Base-by-base conservation (phyloP, 2,113 vertebrate species). In the Eonycteris spelaea region DNA sequence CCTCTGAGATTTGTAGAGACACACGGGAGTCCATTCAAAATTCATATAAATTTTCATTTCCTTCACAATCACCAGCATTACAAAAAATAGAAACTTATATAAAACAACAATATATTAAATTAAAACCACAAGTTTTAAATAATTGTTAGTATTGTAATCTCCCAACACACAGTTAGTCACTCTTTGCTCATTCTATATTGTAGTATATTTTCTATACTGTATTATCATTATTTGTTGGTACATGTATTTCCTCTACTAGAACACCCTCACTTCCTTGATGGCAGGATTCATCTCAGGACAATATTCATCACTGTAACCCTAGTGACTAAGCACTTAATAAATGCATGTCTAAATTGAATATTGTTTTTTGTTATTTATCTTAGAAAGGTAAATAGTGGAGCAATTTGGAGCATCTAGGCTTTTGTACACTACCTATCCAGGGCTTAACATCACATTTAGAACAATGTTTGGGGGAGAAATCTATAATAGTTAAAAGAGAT, bases 401-500 rank as follows among this genome's bases (percentile, higher is more conserved):
- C 38, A 80, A 57, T 55, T 35, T 51, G 53, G 71, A 21, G 15
- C 35, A 74, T 51, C 45, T 51, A 59, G 5, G 38, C 18, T 90
- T 88, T 59, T 68, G 24, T 59, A 63, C 61, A 83, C 28, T 38
- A 80, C 59, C 38, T 75, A 33, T 28, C 33, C 78, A 68, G 35
- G n/a, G 48, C 21, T 88, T 35, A 96, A 59, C 7, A 75, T 6
- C 48, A 83, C 21, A 95, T 43, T 95, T 79, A 95, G 73, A 78
- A 90, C 9, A 77, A 43, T 26, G 21, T 53, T 55, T 74, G 28
- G 22, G 53, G 6, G 8, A 51, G 33, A 75, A 88, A 93, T 59
- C 45, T 61, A 91, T 70, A n/a, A 79, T 6, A 75, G 21, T 68
- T 80, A 85, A 94, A 95, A 93, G 35, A 96, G 75, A 91, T 24